Base-by-base conservation (phyloP, 1,140 invertebrate species). In the Aphelenchoides fujianensis region DNA sequence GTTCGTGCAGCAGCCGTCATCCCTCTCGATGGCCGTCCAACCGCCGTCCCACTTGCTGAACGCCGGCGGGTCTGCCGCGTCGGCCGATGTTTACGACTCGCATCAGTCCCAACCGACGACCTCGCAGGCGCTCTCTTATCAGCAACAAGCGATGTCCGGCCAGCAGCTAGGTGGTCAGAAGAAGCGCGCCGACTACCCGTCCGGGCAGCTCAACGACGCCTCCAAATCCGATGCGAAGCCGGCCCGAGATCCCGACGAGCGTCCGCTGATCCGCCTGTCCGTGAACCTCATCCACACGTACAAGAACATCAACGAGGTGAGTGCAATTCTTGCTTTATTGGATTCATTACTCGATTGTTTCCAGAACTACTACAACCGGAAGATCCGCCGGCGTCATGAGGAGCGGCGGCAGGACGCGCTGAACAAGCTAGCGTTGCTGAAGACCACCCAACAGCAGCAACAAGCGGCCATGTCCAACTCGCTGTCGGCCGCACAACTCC, bases 281-380 rank as follows among this genome's bases (percentile, higher is more conserved):
- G 94, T 97, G 79, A 95, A 99, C 88, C 91, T 99, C 85, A 98
- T 99, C 87, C 98, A 98, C 88, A 99, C 97, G 78, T 99, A 99
- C 88, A 98, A 98, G 87, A 93, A 96, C 89, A 99, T 99, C 86
- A 98, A 99, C 88, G 96, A 98, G 91, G 95, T 97, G 88, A 76
- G 30, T 73, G 19, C n/a, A 41, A 54, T 74, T 71, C 7, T n/a
- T n/a, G n/a, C n/a, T n/a, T n/a, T 30, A 74, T 64, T 31, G 61
- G 27, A n/a, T 54, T 9, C 34, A 32, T 28, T 28, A 23, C 1
- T n/a, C 48, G 28, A 16, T 55, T 63, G 35, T n/a, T 59, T 82
- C 53, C 32, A 79, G 79, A 76, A 84, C 35, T 80, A 84, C 63
- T 80, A 80, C 69, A 80, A 79, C 63, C 80, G 79, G 41, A 82